A percentile compares a stretch with the other conserved stretches of the same genome.
Evolutionary conservation across 2,888 invertebrate genomes (phyloP).

Genomic region (Sthenelais limicola): DNA sequence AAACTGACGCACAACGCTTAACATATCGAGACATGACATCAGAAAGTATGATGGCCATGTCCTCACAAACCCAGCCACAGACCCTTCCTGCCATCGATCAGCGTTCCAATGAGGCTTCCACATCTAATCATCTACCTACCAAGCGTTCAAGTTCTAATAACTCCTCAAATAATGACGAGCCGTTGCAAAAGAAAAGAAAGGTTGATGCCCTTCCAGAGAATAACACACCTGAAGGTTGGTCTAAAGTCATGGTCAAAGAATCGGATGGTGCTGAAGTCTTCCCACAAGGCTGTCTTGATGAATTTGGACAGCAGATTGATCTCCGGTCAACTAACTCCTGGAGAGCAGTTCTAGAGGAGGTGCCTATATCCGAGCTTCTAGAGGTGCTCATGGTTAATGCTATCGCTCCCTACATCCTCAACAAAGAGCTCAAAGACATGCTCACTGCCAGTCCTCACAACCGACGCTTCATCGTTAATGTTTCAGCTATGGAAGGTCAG

Average conservation of each 20-base stretch:
- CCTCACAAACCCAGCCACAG: neutral
- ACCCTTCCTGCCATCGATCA: neutral
- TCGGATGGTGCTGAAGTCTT: constrained; percentile 6
- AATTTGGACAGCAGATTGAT: constrained; percentile 45
- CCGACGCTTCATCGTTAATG: constrained; percentile 43
- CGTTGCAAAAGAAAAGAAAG: too few relatives aligned
- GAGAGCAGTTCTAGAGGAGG: constrained; percentile 30
- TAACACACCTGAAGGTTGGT: neutral
- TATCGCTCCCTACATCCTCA: constrained; percentile 44
- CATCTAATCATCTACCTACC: too few relatives aligned
- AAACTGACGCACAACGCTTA: neutral
- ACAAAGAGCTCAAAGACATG: constrained; percentile 32
- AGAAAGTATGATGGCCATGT: neutral
- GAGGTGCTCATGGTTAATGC: constrained; percentile 43
- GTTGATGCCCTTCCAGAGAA: too few relatives aligned
- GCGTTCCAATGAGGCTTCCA: neutral
- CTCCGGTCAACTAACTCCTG: constrained; percentile 42
- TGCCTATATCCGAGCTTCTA: constrained; percentile 40
- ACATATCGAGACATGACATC: neutral
- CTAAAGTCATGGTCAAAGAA: neutral
- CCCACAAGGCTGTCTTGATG: constrained; percentile 32
- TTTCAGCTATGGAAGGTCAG: constrained; percentile 47
- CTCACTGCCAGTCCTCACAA: constrained; percentile 19
- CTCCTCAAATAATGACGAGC: too few relatives aligned
- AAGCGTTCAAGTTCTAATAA: too few relatives aligned